Percentiles rank a stretch among this genome's conserved stretches.
These are phyloP conservation scores for Ctenosaura bakeri DNA, from an alignment of 2,797 vertebrate genomes.

Conservation along the genomic window DNA sequence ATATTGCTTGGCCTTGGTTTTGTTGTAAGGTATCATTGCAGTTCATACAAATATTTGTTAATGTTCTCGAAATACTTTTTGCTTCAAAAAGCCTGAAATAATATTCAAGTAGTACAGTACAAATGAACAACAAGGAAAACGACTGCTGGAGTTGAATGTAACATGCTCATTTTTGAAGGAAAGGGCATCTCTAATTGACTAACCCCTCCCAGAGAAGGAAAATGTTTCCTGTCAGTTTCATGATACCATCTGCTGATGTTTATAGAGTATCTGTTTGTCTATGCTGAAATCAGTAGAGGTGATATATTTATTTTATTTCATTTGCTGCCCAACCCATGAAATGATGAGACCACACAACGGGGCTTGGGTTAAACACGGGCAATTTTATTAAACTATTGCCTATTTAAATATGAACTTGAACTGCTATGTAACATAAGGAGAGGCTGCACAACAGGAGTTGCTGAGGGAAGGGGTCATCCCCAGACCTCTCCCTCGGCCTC, in stretches of 20 bases:
- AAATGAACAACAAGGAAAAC: not conserved
- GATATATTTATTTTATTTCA: not conserved
- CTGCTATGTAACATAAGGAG: no score
- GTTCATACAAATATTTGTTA: constrained; percentile 6
- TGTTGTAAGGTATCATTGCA: constrained; percentile 43
- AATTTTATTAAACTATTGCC: no score
- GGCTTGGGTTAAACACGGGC: no score
- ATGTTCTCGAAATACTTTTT: constrained; percentile 30
- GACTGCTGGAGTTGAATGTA: not conserved
- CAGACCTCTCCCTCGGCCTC: no score
- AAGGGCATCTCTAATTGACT: constrained; percentile 41
- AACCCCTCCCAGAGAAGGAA: constrained; percentile 17
- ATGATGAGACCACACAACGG: no score
- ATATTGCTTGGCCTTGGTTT: constrained; percentile 48
- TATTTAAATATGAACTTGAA: no score
- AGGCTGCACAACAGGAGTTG: no score
- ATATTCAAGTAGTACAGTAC: not conserved
- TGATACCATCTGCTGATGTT: not conserved
- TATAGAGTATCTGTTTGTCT: not conserved
- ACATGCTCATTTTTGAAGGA: constrained; percentile 5
- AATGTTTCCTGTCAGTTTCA: constrained; percentile 29
- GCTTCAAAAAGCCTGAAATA: constrained; percentile 20
- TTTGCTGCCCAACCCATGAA: not conserved
- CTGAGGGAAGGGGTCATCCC: no score
- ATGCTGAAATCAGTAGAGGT: not conserved